A percentile compares a stretch with the other conserved stretches of the same genome.
These are phyloP conservation scores for Cybosia mesomella DNA, from an alignment of 2,888 invertebrate genomes.

Conservation along the genomic window DNA sequence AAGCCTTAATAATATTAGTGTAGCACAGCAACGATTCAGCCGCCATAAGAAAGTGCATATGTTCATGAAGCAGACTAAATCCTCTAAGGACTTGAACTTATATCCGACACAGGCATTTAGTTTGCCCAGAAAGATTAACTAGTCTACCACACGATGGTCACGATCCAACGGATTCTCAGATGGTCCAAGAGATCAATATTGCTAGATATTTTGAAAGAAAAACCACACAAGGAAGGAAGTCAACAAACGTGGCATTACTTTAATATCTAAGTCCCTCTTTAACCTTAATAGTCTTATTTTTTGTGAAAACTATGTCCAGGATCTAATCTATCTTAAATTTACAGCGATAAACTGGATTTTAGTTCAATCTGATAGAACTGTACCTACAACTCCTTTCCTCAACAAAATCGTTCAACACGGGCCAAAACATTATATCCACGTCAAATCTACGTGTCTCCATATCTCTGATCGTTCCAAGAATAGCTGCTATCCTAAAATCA, in stretches of 20 bases:
- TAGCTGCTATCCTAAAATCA: conserved; percentile 57
- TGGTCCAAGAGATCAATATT: too few relatives aligned
- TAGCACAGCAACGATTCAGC: conserved; percentile 30
- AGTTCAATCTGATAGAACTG: conserved; percentile 18
- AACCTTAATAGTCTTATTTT: neutral
- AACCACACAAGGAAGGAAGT: neutral
- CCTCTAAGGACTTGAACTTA: neutral
- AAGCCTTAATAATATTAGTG: conserved; percentile 14
- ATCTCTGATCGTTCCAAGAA: conserved; percentile 56
- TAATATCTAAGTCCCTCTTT: neutral
- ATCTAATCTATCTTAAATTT: neutral
- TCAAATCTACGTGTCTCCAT: conserved; percentile 42
- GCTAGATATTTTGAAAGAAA: neutral
- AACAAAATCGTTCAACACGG: conserved; percentile 14
- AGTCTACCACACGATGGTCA: too few relatives aligned
- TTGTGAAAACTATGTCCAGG: neutral
- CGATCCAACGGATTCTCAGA: too few relatives aligned
- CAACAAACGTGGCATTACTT: neutral
- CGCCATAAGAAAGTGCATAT: neutral
- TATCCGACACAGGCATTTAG: neutral
- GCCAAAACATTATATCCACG: conserved; percentile 23
- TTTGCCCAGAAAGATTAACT: neutral
- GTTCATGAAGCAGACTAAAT: neutral
- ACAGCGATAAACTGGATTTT: conserved; percentile 12
- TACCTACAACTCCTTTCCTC: neutral